Conservation (phyloP, 2,797 vertebrate species). For the Anabas testudineus region DNA sequence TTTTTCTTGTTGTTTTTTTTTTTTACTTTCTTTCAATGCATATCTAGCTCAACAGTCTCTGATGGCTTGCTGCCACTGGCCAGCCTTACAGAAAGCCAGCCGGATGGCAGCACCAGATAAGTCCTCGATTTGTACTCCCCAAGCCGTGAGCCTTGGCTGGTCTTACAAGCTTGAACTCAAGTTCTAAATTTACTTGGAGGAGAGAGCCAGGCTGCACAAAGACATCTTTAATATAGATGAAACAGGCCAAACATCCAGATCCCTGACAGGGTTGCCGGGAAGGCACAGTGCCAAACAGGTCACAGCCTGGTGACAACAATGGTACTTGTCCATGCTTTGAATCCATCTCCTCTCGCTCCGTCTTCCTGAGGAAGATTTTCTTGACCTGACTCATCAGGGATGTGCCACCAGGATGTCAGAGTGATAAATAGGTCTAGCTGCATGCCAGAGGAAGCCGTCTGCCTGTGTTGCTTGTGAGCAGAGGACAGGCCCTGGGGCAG, state of each 20-base stretch:
- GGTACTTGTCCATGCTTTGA: slow-evolving; percentile 36
- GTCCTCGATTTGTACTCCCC: slow-evolving; percentile 54
- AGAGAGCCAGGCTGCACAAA: slow-evolving; percentile 45
- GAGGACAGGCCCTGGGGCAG: slow-evolving; percentile 26
- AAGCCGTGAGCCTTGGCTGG: slow-evolving; percentile 45
- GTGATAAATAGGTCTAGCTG: slow-evolving; percentile 70
- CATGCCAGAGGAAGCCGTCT: slow-evolving; percentile 53
- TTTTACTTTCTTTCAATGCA: slow-evolving; percentile 14
- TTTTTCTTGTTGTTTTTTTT: too few species aligned
- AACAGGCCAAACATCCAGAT: slow-evolving; percentile 50
- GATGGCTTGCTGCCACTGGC: slow-evolving; percentile 18
- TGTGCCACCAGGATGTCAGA: slow-evolving; percentile 60
- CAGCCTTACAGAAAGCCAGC: slow-evolving; percentile 31
- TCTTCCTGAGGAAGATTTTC: slow-evolving; percentile 58
- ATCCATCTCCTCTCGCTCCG: slow-evolving; percentile 42
- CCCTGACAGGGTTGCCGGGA: slow-evolving; percentile 36
- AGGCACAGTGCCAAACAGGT: slow-evolving; percentile 53
- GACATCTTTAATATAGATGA: slow-evolving; percentile 67
- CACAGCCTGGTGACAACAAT: slow-evolving; percentile 54
- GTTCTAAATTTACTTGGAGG: slow-evolving; percentile 62
- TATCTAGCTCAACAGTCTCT: slow-evolving; percentile 6
- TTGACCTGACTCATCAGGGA: slow-evolving; percentile 58
- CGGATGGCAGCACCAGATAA: slow-evolving; percentile 66
- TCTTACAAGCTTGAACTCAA: slow-evolving; percentile 58
- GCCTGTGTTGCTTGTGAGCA: slow-evolving; percentile 41